Evolutionary conservation across 2,113 vertebrate genomes (phyloP).

Genomic region (Promerops cafer): DNA sequence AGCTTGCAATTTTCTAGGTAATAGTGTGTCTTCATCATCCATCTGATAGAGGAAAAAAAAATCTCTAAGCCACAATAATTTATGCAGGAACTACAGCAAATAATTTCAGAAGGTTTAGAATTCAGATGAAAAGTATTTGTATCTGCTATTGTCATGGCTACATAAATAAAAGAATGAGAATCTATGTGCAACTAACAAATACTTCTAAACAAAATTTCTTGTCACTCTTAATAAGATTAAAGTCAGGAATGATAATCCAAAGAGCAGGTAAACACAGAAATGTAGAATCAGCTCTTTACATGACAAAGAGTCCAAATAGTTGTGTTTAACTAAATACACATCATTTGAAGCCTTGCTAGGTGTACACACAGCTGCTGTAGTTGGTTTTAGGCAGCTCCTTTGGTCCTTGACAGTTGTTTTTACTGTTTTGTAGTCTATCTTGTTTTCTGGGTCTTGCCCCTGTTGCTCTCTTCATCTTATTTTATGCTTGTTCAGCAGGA

Average conservation of each 20-base stretch:
- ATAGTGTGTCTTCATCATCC: constrained; percentile 95
- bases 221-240: background rate
- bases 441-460: background rate
- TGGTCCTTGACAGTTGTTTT: background rate
- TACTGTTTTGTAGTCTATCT: background rate
- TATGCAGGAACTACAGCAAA: background rate
- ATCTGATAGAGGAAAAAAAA: constrained; percentile 72
- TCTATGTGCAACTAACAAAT: background rate
- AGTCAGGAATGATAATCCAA: background rate
- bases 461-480: background rate
- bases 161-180: background rate
- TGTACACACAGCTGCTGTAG: background rate
- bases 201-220: background rate
- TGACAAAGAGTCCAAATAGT: background rate
- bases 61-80: background rate
- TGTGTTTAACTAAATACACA: background rate
- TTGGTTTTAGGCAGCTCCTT: background rate
- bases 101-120: background rate
- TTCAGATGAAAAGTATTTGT: background rate
- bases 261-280: background rate
- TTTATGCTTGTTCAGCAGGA: background rate
- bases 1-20: constrained; percentile 95
- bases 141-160: background rate
- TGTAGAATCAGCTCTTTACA: background rate
- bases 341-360: background rate